These are phyloP conservation scores for Zygaena filipendulae DNA, from an alignment of 2,888 invertebrate species.

Conservation along the genomic window DNA sequence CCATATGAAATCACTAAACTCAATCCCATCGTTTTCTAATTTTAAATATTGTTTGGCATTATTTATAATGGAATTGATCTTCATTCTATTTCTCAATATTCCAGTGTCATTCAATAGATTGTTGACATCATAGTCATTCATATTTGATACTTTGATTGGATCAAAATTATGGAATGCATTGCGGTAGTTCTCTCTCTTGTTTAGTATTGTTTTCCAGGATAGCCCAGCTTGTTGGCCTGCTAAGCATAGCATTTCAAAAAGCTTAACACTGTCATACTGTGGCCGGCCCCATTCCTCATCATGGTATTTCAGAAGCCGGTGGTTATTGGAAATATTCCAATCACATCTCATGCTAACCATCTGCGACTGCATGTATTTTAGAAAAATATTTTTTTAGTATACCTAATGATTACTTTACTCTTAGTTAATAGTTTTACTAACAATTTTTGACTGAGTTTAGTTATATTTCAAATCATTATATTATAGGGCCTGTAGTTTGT, in stretches of 20 bases:
- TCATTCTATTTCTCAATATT: constrained; percentile 41
- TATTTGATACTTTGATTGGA: constrained; percentile 30
- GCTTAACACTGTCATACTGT: constrained; percentile 26
- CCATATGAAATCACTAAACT: constrained; percentile 47
- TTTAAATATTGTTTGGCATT: constrained; percentile 40
- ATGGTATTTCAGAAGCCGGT: too few relatives aligned
- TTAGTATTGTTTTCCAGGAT: constrained; percentile 51
- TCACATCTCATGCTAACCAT: too few relatives aligned
- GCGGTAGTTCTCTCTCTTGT: constrained; percentile 43
- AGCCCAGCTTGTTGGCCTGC: constrained; percentile 59
- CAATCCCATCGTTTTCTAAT: constrained; percentile 35
- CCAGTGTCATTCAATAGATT: constrained; percentile 24
- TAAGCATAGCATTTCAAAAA: constrained; percentile 54
- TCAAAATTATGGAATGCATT: constrained; percentile 35
- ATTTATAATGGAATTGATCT: constrained; percentile 43
- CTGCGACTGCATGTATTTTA: too few relatives aligned
- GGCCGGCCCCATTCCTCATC: constrained; percentile 56
- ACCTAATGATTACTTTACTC: too few relatives aligned
- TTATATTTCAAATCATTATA: too few relatives aligned
- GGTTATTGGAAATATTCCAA: too few relatives aligned
- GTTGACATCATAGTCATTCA: constrained; percentile 27
- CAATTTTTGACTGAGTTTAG: too few relatives aligned
- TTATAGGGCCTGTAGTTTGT: too few relatives aligned
- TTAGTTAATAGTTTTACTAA: too few relatives aligned
- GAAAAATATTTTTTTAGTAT: too few relatives aligned